A percentile compares a stretch with the other conserved stretches of the same genome.
These are phyloP conservation scores for Fukomys damarensis DNA, from an alignment of 2,113 vertebrate species.

Conservation along the genomic window DNA sequence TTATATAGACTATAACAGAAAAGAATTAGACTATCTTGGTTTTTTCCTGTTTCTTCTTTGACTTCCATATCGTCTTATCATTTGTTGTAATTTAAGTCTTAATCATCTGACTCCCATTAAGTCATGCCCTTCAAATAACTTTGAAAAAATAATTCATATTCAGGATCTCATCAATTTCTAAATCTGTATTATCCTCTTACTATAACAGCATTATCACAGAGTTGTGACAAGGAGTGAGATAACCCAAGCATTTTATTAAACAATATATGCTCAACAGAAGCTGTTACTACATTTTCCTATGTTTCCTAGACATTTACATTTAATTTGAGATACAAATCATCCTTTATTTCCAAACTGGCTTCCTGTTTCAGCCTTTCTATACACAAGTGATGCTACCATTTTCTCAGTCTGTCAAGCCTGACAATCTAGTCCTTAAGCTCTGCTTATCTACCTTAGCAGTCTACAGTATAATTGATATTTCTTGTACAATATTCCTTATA, in stretches of 20 bases:
- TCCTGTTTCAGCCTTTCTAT: neutral
- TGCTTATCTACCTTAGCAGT: neutral
- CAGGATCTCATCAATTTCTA: neutral
- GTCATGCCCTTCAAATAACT: neutral
- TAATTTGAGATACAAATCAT: neutral
- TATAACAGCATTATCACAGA: neutral
- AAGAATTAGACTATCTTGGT: too few species aligned
- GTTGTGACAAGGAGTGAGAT: neutral
- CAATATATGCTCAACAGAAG: neutral
- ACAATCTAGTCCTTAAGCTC: neutral
- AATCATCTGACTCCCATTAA: neutral
- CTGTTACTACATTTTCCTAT: neutral
- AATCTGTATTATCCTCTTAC: neutral
- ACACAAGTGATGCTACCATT: neutral
- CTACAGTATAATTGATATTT: too few species aligned
- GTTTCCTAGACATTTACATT: neutral
- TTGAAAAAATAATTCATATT: neutral
- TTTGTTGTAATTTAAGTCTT: neutral
- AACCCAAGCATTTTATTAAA: neutral
- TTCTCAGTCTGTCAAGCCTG: neutral
- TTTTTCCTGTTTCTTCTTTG: neutral
- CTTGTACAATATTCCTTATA: neutral
- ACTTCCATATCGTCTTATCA: neutral
- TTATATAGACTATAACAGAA: too few species aligned
- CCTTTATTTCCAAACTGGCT: neutral